These are phyloP conservation scores for Asbolus verrucosus DNA, from an alignment of 1,140 invertebrate species.

Conservation along the genomic window DNA sequence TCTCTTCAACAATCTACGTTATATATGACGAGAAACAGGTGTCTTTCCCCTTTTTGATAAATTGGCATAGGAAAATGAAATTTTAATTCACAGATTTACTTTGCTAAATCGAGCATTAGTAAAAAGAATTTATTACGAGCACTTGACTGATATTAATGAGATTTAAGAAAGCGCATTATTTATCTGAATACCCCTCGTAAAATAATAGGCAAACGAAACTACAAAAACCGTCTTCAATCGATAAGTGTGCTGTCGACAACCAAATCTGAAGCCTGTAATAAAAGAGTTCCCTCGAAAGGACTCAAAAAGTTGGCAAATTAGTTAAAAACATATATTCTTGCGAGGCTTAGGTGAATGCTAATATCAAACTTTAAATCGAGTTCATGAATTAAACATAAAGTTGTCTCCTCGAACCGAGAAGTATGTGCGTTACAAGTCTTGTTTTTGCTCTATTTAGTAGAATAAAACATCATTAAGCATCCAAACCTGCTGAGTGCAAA, in stretches of 20 bases:
- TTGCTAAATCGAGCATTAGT: constrained; percentile 40
- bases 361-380: constrained; percentile 25
- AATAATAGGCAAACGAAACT: too few relatives aligned
- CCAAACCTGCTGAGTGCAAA: constrained; percentile 42
- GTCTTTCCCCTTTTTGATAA: constrained; percentile 35
- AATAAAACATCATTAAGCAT: constrained; percentile 41
- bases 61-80: constrained; percentile 30
- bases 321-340: constrained; percentile 8
- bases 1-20: constrained; percentile 16
- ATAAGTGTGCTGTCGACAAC: neutral
- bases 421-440: constrained; percentile 30
- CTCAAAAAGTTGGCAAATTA: neutral
- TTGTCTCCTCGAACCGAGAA: constrained; percentile 28
- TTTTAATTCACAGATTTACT: constrained; percentile 42
- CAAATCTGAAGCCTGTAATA: too few relatives aligned
- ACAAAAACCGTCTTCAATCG: too few relatives aligned
- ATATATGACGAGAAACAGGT: constrained; percentile 43
- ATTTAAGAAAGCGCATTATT: constrained; percentile 5
- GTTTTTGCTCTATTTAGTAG: constrained; percentile 30
- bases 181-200: neutral
- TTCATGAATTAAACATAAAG: constrained; percentile 44
- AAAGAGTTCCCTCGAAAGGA: too few relatives aligned
- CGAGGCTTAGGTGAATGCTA: neutral
- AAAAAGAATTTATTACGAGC: constrained; percentile 32
- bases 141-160: constrained; percentile 5